Conservation (phyloP, 92 coral and sea anemone genomes). For the Hydrozoanthus gracilis region DNA sequence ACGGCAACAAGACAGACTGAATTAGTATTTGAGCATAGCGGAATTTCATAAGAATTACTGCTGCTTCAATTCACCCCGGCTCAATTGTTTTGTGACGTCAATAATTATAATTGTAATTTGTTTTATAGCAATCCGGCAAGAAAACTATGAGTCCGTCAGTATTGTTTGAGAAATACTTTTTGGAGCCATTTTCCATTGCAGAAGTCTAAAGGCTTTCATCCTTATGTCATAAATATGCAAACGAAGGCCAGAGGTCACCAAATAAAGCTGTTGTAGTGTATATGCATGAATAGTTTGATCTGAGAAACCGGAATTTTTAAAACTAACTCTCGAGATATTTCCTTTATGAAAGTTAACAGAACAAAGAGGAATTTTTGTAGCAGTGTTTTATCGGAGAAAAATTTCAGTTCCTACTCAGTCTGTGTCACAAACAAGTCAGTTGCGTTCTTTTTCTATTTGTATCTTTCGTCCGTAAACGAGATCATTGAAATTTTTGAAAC, state of each 20-base stretch:
- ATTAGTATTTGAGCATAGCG: slow-evolving; percentile 17
- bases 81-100: slow-evolving; percentile 17
- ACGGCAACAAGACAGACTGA: slow-evolving; percentile 20
- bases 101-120: slow-evolving; percentile 10
- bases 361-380: slow-evolving; percentile 16
- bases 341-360: slow-evolving; percentile 8
- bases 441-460: slow-evolving; percentile 11
- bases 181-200: slow-evolving; percentile 20
- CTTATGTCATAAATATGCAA: slow-evolving; percentile 1
- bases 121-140: slow-evolving; percentile 18
- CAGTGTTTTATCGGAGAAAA: slow-evolving; percentile 13
- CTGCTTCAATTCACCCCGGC: slow-evolving; percentile 21
- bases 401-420: slow-evolving; percentile 8
- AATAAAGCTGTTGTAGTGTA: slow-evolving; percentile 8
- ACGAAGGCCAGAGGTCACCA: slow-evolving; percentile 7
- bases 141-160: slow-evolving; percentile 11
- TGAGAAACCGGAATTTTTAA: slow-evolving; percentile 12
- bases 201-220: slow-evolving; percentile 21
- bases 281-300: slow-evolving; percentile 8
- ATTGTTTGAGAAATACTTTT: not conserved
- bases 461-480: slow-evolving; percentile 15
- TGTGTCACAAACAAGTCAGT: slow-evolving; percentile 8
- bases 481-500: slow-evolving; percentile 15
- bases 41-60: slow-evolving; percentile 15
- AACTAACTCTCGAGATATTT: slow-evolving; percentile 9